These are phyloP conservation scores for Drosophila subquinaria DNA, from an alignment of 2,888 invertebrate species.

Conservation along the genomic window DNA sequence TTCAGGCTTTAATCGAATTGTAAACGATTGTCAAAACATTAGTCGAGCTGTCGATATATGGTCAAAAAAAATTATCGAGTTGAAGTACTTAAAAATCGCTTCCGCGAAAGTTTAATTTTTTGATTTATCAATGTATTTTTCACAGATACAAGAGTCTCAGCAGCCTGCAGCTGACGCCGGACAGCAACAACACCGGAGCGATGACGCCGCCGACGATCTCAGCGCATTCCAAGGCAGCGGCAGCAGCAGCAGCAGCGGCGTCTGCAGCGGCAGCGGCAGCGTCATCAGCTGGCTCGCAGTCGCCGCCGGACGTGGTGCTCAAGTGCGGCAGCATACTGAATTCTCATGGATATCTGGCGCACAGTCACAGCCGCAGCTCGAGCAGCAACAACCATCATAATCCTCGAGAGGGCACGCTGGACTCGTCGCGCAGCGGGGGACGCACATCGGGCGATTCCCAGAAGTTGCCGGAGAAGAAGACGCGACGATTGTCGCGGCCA, in stretches of 20 bases:
- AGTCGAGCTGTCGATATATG: too few species aligned
- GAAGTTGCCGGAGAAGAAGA: conserved; percentile 93
- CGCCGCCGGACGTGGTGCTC: conserved; percentile 82
- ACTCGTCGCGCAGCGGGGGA: conserved; percentile 95
- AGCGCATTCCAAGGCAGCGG: conserved; percentile 83
- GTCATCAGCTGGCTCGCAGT: conserved; percentile 44
- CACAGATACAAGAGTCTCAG: conserved; percentile 85
- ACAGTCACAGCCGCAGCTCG: conserved; percentile 73
- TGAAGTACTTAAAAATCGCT: too few species aligned
- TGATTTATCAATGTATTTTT: neutral
- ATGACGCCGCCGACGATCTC: conserved; percentile 86
- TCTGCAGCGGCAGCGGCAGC: conserved; percentile 32
- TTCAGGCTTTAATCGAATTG: too few species aligned
- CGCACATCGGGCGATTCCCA: conserved; percentile 93
- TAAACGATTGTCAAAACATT: too few species aligned
- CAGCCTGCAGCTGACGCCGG: conserved; percentile 85
- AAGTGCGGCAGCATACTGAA: conserved; percentile 83
- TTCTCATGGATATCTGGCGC: conserved; percentile 68
- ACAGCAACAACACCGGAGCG: conserved; percentile 72
- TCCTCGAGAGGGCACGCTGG: conserved; percentile 91
- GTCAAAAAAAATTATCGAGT: too few species aligned
- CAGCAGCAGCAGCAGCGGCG: conserved; percentile 52
- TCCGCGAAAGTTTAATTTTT: too few species aligned
- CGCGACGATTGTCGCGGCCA: conserved; percentile 92
- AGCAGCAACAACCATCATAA: conserved; percentile 84